These are phyloP conservation scores for Hydrolagus colliei DNA, from an alignment of 2,797 vertebrate species.

Conservation along the genomic window DNA sequence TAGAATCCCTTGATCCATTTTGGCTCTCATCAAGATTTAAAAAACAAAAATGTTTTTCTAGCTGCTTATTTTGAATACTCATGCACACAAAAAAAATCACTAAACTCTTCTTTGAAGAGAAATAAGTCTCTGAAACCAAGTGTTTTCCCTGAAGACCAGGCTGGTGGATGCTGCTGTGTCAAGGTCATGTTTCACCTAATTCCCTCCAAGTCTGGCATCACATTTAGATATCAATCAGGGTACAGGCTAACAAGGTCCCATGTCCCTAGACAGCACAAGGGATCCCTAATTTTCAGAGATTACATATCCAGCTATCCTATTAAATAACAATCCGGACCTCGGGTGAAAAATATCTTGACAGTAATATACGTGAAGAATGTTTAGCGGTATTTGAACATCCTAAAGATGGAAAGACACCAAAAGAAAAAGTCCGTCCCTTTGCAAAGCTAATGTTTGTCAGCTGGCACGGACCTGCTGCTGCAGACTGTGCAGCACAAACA, in stretches of 20 bases:
- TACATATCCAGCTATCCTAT: slow-evolving; percentile 11
- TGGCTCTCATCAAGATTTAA: neutral
- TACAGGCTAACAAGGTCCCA: slow-evolving; percentile 23
- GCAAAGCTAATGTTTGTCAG: slow-evolving; percentile 8
- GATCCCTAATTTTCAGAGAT: slow-evolving; percentile 13
- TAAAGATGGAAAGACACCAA: neutral
- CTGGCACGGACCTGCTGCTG: slow-evolving; percentile 18
- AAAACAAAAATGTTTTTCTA: too few relatives aligned
- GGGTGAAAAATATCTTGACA: neutral
- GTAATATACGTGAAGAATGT: neutral
- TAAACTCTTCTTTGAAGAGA: neutral
- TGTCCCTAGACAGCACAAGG: slow-evolving; percentile 9
- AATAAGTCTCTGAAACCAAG: neutral
- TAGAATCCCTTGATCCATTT: neutral
- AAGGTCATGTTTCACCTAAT: slow-evolving; percentile 26
- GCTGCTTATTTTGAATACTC: neutral
- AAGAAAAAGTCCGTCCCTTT: slow-evolving; percentile 15
- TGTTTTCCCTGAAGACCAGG: neutral
- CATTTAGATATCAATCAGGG: slow-evolving; percentile 27
- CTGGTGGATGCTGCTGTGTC: slow-evolving; percentile 3
- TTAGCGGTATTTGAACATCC: neutral
- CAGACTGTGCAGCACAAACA: slow-evolving; percentile 29
- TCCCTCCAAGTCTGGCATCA: slow-evolving; percentile 1
- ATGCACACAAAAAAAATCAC: neutral
- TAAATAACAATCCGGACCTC: neutral